A percentile compares a stretch with the other conserved stretches of the same genome.
These are phyloP conservation scores for Antheraea assamensis DNA, from an alignment of 2,888 invertebrate species.

Conservation along the genomic window DNA sequence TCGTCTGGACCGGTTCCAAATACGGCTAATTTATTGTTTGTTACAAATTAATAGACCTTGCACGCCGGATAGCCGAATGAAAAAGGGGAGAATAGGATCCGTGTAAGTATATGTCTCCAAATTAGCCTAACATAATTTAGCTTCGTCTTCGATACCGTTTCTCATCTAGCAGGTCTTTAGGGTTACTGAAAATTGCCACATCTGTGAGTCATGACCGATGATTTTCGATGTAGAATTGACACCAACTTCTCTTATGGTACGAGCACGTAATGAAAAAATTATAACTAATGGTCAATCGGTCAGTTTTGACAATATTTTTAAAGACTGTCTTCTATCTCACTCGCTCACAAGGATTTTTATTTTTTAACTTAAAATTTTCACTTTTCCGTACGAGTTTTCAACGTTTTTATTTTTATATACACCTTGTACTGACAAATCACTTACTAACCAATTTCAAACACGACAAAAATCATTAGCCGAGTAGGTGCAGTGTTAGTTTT, in stretches of 20 bases:
- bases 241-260: too few species aligned
- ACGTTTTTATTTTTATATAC: too few species aligned
- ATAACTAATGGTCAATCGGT: too few species aligned
- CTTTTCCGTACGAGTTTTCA: too few species aligned
- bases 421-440: too few species aligned
- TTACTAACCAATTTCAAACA: not conserved
- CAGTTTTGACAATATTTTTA: too few species aligned
- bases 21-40: slow-evolving; percentile 8
- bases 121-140: not conserved
- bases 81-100: slow-evolving; percentile 2
- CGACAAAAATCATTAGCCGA: too few species aligned
- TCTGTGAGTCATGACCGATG: not conserved
- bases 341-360: too few species aligned
- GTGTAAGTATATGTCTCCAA: not conserved
- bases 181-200: not conserved
- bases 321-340: too few species aligned
- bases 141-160: not conserved
- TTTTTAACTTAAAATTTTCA: too few species aligned
- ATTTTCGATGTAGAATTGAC: not conserved
- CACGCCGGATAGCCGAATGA: not conserved
- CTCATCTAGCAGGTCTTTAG: not conserved
- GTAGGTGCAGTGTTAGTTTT: too few species aligned
- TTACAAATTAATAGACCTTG: slow-evolving; percentile 13
- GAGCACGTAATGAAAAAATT: too few species aligned
- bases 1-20: slow-evolving; percentile 15